Conservation (phyloP, 2,888 invertebrate species). For the Nephrotoma guestfalica region DNA sequence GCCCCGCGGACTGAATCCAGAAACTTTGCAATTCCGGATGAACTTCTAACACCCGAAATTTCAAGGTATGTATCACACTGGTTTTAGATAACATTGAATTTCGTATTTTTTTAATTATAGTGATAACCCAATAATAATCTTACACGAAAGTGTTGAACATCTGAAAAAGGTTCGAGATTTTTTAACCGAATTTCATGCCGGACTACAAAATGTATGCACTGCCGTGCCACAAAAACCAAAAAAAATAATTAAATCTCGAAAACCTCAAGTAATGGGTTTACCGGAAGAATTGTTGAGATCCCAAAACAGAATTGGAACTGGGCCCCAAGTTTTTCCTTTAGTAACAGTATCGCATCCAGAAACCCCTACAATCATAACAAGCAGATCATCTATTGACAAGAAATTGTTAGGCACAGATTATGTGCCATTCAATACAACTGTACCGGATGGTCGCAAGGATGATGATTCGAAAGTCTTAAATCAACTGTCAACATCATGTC, state of each 20-base stretch:
- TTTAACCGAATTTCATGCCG: not conserved
- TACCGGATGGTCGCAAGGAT: not conserved
- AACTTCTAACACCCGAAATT: not conserved
- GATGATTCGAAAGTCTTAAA: not conserved
- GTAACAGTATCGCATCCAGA: not conserved
- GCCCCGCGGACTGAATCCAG: not conserved
- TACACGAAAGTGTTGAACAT: not conserved
- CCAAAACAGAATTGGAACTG: not conserved
- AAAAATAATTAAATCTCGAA: not conserved
- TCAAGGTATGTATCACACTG: not conserved
- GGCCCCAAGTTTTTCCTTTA: not conserved
- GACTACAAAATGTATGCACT: not conserved
- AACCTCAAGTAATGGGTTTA: not conserved
- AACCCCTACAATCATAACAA: not conserved
- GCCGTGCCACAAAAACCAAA: not conserved
- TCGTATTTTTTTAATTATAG: not conserved
- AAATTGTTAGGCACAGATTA: not conserved
- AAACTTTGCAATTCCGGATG: not conserved
- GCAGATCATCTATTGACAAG: not conserved
- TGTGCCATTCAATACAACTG: not conserved
- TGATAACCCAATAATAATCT: not conserved
- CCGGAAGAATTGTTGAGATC: not conserved
- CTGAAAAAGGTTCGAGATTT: not conserved
- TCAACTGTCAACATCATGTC: not conserved
- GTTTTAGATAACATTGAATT: not conserved